phyloP scores from a whole-genome alignment of 2,797 vertebrate species.

The Natrix natrix region DNA sequence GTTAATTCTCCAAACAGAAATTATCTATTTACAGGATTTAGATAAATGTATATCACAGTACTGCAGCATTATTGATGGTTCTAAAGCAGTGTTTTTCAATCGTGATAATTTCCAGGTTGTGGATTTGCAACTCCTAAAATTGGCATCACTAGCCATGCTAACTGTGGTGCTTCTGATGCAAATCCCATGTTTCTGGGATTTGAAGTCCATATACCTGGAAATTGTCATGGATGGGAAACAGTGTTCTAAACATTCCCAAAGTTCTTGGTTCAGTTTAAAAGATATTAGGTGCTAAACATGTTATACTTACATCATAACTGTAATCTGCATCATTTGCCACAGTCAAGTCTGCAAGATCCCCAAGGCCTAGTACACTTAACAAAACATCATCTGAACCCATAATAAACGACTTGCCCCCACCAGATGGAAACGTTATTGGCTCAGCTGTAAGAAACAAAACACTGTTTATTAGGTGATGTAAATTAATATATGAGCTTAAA shows the following conservation, averaged over 20 bases:
- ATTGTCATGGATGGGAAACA: not conserved
- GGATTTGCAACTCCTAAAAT: not conserved
- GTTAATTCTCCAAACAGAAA: not conserved
- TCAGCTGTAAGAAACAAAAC: conserved; percentile 83
- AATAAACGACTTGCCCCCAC: conserved; percentile 95
- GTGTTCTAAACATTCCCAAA: not conserved
- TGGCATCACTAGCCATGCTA: not conserved
- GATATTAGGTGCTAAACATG: conserved; percentile 42
- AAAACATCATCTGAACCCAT: conserved; percentile 93
- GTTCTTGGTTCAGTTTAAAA: not conserved
- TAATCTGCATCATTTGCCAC: conserved; percentile 97
- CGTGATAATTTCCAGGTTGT: not conserved
- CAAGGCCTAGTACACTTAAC: conserved; percentile 94
- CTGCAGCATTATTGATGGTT: not conserved
- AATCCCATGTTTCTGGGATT: not conserved
- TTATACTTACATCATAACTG: conserved; percentile 94
- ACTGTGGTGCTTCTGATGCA: not conserved
- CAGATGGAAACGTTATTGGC: conserved; percentile 89
- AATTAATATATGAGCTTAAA: conserved; percentile 55
- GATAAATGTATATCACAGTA: not conserved
- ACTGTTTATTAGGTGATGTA: conserved; percentile 72
- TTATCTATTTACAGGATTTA: not conserved
- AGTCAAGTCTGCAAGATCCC: conserved; percentile 97
- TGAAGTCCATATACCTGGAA: not conserved
- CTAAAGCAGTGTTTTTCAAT: not conserved